These are phyloP conservation scores for Ciconia stormi DNA, from an alignment of 2,113 vertebrate species.

Conservation along the genomic window DNA sequence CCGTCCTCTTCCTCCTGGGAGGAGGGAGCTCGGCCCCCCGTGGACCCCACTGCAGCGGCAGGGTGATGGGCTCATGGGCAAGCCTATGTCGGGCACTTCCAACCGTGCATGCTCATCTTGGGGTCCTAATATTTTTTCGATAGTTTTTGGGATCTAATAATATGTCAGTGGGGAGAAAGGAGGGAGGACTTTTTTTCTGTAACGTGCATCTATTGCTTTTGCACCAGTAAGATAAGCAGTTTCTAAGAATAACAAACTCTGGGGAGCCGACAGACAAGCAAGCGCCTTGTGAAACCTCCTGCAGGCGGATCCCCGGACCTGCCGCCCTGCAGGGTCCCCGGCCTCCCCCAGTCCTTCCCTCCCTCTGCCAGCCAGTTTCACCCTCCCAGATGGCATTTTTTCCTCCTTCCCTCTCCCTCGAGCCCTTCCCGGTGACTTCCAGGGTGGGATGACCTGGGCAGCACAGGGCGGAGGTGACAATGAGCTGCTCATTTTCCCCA, in stretches of 20 bases:
- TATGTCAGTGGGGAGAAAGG: background rate
- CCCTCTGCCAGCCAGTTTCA: background rate
- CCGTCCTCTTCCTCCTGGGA: background rate
- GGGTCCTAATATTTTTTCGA: background rate
- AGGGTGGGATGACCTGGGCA: no score
- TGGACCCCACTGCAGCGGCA: fast-evolving
- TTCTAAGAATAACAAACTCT: background rate
- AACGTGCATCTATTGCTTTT: background rate
- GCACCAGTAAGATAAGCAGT: background rate
- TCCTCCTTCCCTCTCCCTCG: background rate
- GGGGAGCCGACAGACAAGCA: background rate
- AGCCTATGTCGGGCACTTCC: background rate
- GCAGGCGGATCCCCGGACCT: fast-evolving
- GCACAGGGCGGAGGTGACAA: background rate
- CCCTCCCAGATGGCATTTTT: background rate
- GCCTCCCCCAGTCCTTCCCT: no score
- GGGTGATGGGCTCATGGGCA: background rate
- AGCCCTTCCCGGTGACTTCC: background rate
- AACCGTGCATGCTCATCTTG: fast-evolving
- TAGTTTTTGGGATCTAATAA: background rate
- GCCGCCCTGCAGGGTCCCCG: fast-evolving
- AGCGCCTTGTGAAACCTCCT: background rate
- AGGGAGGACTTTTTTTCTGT: background rate
- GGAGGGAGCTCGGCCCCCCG: fast-evolving
- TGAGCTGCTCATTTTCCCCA: fast-evolving